phyloP scores from a whole-genome alignment of 1,140 invertebrate species.

The Temnothorax nylanderi region DNA sequence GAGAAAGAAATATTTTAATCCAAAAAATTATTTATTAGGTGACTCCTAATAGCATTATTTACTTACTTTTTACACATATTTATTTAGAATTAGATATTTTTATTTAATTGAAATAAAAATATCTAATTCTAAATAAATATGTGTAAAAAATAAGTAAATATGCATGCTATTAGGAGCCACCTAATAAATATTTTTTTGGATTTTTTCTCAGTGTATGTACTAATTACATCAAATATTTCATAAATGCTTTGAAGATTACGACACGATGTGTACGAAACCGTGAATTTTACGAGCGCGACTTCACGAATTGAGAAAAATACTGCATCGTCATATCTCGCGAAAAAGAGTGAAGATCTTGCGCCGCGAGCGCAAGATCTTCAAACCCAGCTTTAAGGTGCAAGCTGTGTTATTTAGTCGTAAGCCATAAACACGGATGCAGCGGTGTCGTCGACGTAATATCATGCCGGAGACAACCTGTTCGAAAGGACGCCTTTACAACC shows the following conservation, averaged over 20 bases:
- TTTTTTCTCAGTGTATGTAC: too few species aligned
- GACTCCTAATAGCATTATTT: too few species aligned
- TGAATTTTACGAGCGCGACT: not conserved
- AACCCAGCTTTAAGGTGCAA: conserved; percentile 35
- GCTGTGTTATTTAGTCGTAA: conserved; percentile 35
- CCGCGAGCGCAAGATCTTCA: not conserved
- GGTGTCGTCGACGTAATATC: conserved; percentile 44
- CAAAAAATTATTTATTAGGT: too few species aligned
- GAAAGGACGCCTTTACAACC: conserved; percentile 45
- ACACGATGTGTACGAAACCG: not conserved
- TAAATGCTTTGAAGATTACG: not conserved
- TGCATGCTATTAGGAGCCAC: too few species aligned
- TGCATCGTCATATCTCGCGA: not conserved
- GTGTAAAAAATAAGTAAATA: too few species aligned
- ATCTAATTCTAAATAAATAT: too few species aligned
- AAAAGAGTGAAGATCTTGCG: not conserved
- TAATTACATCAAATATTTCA: not conserved
- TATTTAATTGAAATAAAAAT: too few species aligned
- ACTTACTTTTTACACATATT: too few species aligned
- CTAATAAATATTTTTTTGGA: too few species aligned
- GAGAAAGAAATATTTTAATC: too few species aligned
- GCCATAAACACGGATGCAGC: conserved; percentile 47
- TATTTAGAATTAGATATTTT: too few species aligned
- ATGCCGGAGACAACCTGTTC: conserved; percentile 26
- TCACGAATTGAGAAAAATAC: conserved; percentile 24